Evolutionary conservation across 92 coral and sea anemone species (phyloP), one percentile per base, ranked within the genome.

Genomic region (Bergia puertoricense): DNA sequence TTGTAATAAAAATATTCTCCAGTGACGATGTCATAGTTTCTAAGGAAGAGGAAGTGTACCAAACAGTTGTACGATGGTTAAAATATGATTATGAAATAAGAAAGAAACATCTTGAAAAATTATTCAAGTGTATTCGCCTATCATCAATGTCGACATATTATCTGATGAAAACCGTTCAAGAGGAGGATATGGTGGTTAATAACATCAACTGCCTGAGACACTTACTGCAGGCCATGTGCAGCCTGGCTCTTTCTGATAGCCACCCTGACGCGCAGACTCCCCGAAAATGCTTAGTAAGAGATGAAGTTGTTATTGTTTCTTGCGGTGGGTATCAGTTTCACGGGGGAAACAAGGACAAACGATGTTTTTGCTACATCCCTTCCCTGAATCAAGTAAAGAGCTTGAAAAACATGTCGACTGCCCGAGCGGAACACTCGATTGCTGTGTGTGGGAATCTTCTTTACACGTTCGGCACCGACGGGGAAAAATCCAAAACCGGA

Each of bases 1-100:
- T 81, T 15, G 76, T 95, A 23, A 67, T 79, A 44, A 66, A 62
- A 30, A 71, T 96, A 22, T 79, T 93, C 41, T 90, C 92, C 5
- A 88, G 90, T 68, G 98, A 96, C 48, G 72, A 86, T 42, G 54
- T 93, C 10, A 50, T 85, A 0, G 91, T 94, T 11, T 65, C 86
- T 3, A 82, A 89, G 67, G 98, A 96, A 74, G 88, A 93, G 84
- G 92, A 94, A 18, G 90, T 96, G 8, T 94, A 90, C 57, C 91
- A 94, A 85, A 91, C 92, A 18, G 86, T 94, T 23, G 3, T 94
- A 43, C 67, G 85, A 16, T 96, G 98, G 98, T 81, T 93, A 56
- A 88, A 86, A 83, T 93, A 92, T 80, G 93, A 90, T 42, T 72
- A 40, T 39, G 74, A 81, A 42, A 81, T 78, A 10, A 90, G 98